Percentiles rank a stretch among this genome's conserved stretches.
These are phyloP conservation scores for Drosophila kokeensis DNA, from an alignment of 2,888 invertebrate genomes.

Conservation along the genomic window DNA sequence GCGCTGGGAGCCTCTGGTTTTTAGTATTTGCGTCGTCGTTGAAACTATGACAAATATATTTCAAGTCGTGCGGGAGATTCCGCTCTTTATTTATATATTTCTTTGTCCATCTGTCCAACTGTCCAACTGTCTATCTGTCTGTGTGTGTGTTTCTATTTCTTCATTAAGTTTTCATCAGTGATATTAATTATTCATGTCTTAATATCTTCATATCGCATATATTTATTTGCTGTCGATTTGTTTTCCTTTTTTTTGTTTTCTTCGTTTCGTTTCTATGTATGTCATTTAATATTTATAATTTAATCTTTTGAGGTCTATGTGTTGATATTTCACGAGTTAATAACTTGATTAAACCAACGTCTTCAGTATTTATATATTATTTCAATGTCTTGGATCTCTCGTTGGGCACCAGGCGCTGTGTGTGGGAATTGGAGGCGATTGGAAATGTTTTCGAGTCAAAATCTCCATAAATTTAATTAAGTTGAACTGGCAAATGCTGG, in stretches of 20 bases:
- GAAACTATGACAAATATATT: constrained; percentile 83
- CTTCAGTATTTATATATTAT: constrained; percentile 45
- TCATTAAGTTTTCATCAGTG: constrained; percentile 82
- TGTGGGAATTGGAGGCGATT: constrained; percentile 64
- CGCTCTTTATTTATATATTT: constrained; percentile 56
- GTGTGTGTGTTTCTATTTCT: constrained; percentile 71
- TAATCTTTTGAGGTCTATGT: constrained; percentile 69
- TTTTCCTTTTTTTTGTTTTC: constrained; percentile 13
- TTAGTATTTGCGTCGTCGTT: constrained; percentile 61
- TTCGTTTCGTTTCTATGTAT: constrained; percentile 66
- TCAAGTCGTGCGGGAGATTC: constrained; percentile 67
- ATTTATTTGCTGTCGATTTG: constrained; percentile 58
- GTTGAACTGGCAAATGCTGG: constrained; percentile 45
- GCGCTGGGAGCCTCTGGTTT: constrained; percentile 62
- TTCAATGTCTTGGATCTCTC: constrained; percentile 24
- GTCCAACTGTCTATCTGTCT: constrained; percentile 13
- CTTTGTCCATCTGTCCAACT: constrained; percentile 3
- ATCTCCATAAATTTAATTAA: constrained; percentile 71
- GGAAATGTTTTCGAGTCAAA: constrained; percentile 32
- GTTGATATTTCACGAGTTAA: constrained; percentile 80
- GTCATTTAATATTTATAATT: constrained; percentile 78
- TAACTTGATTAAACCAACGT: constrained; percentile 77
- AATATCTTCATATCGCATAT: constrained; percentile 78
- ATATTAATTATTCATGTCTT: constrained; percentile 82
- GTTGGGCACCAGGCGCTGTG: constrained; percentile 49